These are phyloP conservation scores for Colletes latitarsis DNA, from an alignment of 1,140 invertebrate species.

Conservation along the genomic window DNA sequence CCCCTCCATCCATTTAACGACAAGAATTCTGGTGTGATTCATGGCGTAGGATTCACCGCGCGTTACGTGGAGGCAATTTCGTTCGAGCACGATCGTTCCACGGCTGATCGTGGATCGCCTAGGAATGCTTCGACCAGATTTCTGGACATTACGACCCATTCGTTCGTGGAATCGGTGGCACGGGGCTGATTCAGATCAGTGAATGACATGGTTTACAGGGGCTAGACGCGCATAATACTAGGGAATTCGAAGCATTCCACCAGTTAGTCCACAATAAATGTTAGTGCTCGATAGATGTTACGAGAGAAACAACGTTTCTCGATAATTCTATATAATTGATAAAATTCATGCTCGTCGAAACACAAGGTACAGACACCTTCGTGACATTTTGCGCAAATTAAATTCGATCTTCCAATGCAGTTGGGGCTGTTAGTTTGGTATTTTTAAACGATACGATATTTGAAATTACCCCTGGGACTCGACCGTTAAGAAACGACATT, in stretches of 20 bases:
- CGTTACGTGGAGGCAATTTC: slow-evolving; percentile 16
- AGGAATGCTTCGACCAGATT: slow-evolving; percentile 4
- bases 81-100: neutral
- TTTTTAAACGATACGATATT: too few species aligned
- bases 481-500: too few species aligned
- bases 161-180: slow-evolving; percentile 47
- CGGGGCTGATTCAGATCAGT: slow-evolving; percentile 42
- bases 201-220: slow-evolving; percentile 24
- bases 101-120: slow-evolving; percentile 8
- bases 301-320: too few species aligned
- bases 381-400: too few species aligned
- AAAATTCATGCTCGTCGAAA: too few species aligned
- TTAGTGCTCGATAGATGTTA: too few species aligned
- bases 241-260: slow-evolving; percentile 33
- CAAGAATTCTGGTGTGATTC: slow-evolving; percentile 29
- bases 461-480: too few species aligned
- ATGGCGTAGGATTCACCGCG: neutral
- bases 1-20: neutral
- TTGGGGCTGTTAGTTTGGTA: too few species aligned
- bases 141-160: slow-evolving; percentile 17
- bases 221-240: slow-evolving; percentile 7
- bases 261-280: too few species aligned
- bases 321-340: too few species aligned
- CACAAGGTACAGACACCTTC: too few species aligned
- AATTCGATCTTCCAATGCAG: too few species aligned